These are phyloP conservation scores for Phenganax marumi DNA, from an alignment of 92 coral and sea anemone species.

Conservation along the genomic window DNA sequence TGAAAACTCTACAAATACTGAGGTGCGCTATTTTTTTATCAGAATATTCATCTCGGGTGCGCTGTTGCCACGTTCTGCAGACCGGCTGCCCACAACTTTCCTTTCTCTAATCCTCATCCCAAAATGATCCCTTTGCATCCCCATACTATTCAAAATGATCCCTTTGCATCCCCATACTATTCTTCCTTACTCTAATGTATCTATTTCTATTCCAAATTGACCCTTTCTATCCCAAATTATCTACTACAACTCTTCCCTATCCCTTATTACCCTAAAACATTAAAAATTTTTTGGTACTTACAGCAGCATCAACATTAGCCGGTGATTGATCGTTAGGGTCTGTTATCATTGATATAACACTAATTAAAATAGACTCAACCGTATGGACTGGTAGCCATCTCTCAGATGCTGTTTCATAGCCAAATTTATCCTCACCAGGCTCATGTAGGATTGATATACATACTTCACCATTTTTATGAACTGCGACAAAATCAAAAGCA, in stretches of 20 bases:
- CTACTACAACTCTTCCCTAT: not conserved
- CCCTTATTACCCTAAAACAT: not conserved
- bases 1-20: no score
- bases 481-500: constrained; percentile 44
- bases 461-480: constrained; percentile 90
- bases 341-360: constrained; percentile 98
- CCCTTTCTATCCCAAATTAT: not conserved
- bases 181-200: no score
- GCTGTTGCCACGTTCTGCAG: no score
- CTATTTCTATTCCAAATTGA: not conserved
- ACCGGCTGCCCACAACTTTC: no score
- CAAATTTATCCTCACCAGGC: constrained; percentile 98
- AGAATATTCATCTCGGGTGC: no score
- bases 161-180: no score
- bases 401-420: constrained; percentile 85
- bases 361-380: constrained; percentile 81
- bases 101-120: no score
- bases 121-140: no score
- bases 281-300: constrained; percentile 54
- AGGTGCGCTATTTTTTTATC: no score
- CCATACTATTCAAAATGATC: no score
- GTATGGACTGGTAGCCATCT: constrained; percentile 98
- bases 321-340: constrained; percentile 99
- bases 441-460: constrained; percentile 97
- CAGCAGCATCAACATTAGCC: constrained; percentile 99